These are phyloP conservation scores for Nephrotoma appendiculata DNA, from an alignment of 2,888 invertebrate species.

Conservation along the genomic window DNA sequence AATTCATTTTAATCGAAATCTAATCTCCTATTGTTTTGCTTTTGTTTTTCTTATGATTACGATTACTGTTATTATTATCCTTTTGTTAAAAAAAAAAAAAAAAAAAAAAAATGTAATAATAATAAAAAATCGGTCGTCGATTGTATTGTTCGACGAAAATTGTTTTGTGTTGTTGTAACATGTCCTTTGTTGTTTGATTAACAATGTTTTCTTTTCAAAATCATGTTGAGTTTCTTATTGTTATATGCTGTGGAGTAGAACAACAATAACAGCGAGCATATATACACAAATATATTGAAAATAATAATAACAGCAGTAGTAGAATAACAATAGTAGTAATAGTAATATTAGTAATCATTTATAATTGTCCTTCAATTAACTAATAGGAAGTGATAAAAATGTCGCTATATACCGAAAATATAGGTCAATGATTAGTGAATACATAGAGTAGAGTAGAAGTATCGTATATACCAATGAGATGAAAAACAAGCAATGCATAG, in stretches of 20 bases:
- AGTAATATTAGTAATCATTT: neutral
- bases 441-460: neutral
- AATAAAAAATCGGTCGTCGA: neutral
- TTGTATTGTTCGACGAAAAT: neutral
- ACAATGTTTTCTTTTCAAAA: neutral
- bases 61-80: constrained; percentile 1
- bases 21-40: neutral
- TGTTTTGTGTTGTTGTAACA: neutral
- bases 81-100: neutral
- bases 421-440: neutral
- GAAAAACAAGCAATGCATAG: neutral
- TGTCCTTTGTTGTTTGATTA: neutral
- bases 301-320: neutral
- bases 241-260: neutral
- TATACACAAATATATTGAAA: neutral
- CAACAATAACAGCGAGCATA: neutral
- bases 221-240: neutral
- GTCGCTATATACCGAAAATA: neutral
- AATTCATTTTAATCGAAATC: constrained; percentile 1
- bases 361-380: neutral
- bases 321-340: neutral
- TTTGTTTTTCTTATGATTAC: constrained; percentile 3
- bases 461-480: neutral
- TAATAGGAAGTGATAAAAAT: neutral
- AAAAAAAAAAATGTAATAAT: too few species aligned